phyloP scores from a whole-genome alignment of 2,113 vertebrate genomes.

The Rhegmatorhina hoffmannsi region DNA sequence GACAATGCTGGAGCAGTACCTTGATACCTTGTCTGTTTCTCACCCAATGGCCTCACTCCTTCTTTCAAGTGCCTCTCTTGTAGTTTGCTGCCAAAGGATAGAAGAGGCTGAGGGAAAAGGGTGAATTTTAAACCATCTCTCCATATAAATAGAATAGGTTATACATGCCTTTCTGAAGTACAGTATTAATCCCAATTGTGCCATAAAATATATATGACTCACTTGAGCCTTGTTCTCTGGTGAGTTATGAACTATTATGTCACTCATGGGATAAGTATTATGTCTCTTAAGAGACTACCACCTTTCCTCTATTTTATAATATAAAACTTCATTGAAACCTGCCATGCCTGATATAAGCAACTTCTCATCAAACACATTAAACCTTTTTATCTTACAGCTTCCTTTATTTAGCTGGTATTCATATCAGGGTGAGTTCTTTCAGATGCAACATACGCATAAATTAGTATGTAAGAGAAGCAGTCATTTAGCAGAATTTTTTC shows the following conservation, averaged over 20 bases:
- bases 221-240: slow-evolving; percentile 68
- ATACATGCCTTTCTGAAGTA: slow-evolving; percentile 42
- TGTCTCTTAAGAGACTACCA: slow-evolving; percentile 62
- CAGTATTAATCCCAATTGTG: slow-evolving; percentile 71
- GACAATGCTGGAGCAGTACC: accelerated
- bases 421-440: slow-evolving; percentile 32
- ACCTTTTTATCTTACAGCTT: slow-evolving; percentile 11
- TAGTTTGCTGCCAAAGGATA: neutral
- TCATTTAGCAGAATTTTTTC: slow-evolving; percentile 64
- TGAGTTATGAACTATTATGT: slow-evolving; percentile 72
- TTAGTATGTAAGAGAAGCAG: slow-evolving; percentile 61
- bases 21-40: neutral
- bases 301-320: slow-evolving; percentile 45
- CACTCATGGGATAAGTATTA: slow-evolving; percentile 57
- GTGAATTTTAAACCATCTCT: slow-evolving; percentile 46
- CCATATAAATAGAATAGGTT: slow-evolving; percentile 32
- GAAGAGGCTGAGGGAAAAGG: neutral
- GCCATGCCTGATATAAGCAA: slow-evolving; percentile 5
- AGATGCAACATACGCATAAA: slow-evolving; percentile 59
- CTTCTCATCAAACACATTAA: slow-evolving; percentile 38
- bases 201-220: slow-evolving; percentile 70
- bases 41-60: neutral
- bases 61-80: neutral
- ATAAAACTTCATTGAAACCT: slow-evolving; percentile 54
- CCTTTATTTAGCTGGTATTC: slow-evolving; percentile 45